phyloP scores from a whole-genome alignment of 2,113 vertebrate genomes.

The Chionomys nivalis region DNA sequence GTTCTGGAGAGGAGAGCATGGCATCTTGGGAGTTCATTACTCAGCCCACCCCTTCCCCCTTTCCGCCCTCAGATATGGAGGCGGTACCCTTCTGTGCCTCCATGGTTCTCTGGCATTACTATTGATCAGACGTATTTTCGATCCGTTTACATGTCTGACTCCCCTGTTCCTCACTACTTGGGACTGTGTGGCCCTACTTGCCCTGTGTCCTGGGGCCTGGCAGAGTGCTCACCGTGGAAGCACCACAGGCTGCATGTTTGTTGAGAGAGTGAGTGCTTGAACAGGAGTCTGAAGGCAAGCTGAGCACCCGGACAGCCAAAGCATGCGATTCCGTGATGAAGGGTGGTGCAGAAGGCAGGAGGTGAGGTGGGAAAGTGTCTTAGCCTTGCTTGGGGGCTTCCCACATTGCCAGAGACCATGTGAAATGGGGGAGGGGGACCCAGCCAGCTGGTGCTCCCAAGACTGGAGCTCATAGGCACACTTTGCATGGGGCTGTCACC shows the following conservation, averaged over 20 bases:
- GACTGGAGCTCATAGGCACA: slow-evolving; percentile 14
- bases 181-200: neutral
- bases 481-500: slow-evolving; percentile 54
- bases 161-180: neutral
- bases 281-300: neutral
- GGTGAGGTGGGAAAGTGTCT: neutral
- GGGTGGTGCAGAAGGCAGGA: neutral
- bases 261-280: neutral
- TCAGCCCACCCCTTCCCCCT: neutral
- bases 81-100: neutral
- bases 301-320: neutral
- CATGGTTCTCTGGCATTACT: neutral
- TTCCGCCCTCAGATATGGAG: too few relatives aligned
- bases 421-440: neutral
- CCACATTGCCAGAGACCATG: neutral
- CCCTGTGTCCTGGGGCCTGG: too few relatives aligned
- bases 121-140: too few relatives aligned
- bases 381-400: neutral
- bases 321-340: neutral
- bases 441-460: slow-evolving; percentile 53
- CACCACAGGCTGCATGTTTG: neutral
- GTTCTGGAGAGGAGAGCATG: neutral
- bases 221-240: neutral
- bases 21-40: neutral
- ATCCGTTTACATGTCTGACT: neutral